Conservation (phyloP, 1,140 invertebrate genomes). For the Phymastichus coffea region DNA sequence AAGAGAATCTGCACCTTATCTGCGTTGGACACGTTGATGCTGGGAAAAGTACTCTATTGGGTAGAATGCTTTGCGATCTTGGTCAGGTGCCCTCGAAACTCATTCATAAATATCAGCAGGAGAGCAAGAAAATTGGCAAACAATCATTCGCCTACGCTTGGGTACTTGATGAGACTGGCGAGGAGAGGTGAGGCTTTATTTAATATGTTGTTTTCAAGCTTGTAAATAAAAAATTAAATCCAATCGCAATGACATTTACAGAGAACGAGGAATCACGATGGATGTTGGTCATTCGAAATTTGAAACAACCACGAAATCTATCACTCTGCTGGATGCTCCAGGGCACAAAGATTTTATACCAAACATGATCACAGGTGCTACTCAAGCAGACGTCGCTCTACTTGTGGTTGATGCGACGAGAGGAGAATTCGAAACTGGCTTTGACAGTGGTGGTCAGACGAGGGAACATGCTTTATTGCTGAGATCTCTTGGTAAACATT, state of each 20-base stretch:
- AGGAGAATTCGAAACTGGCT: slow-evolving; percentile 98
- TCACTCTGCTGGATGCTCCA: slow-evolving; percentile 93
- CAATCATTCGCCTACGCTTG: slow-evolving; percentile 98
- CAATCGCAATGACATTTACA: slow-evolving; percentile 43
- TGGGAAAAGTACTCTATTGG: slow-evolving; percentile 98
- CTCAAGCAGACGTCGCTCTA: slow-evolving; percentile 95
- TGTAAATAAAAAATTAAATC: too few relatives aligned
- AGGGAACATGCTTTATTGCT: slow-evolving; percentile 94
- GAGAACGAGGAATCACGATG: slow-evolving; percentile 89
- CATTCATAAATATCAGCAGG: slow-evolving; percentile 97
- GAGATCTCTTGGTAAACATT: slow-evolving; percentile 74
- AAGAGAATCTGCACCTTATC: slow-evolving; percentile 90
- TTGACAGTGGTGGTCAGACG: slow-evolving; percentile 96
- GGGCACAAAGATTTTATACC: slow-evolving; percentile 99
- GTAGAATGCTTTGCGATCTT: slow-evolving; percentile 86
- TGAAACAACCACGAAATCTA: slow-evolving; percentile 83
- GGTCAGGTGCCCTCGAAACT: slow-evolving; percentile 87
- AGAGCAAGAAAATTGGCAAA: slow-evolving; percentile 97
- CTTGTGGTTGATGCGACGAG: slow-evolving; percentile 93
- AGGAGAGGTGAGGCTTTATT: slow-evolving; percentile 73
- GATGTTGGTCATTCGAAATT: slow-evolving; percentile 93
- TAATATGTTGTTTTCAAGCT: too few relatives aligned
- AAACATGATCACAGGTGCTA: slow-evolving; percentile 97
- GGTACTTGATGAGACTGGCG: slow-evolving; percentile 98
- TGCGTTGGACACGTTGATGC: slow-evolving; percentile 99